These are phyloP conservation scores for Montifringilla adamsi DNA, from an alignment of 2,113 vertebrate species.

Conservation along the genomic window DNA sequence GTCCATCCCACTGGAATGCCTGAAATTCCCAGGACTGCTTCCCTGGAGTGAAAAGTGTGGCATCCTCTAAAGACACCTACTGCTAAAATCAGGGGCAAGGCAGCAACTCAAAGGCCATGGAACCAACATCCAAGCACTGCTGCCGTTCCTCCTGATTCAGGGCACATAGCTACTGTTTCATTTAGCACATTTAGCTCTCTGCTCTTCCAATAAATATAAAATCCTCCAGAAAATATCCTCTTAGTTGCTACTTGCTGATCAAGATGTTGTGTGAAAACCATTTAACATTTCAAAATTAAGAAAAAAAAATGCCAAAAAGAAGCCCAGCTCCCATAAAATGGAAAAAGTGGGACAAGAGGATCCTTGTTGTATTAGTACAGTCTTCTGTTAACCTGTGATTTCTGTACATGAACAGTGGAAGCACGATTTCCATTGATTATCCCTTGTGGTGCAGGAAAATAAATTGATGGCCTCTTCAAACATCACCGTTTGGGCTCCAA, in stretches of 20 bases:
- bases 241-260: background rate
- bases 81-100: background rate
- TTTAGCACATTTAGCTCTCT: background rate
- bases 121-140: background rate
- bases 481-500: background rate
- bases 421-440: background rate
- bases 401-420: background rate
- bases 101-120: background rate
- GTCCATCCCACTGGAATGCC: background rate
- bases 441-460: background rate
- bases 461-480: background rate
- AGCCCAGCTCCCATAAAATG: background rate
- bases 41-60: background rate
- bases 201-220: background rate
- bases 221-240: background rate
- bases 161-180: fast-evolving
- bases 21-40: background rate
- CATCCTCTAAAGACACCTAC: background rate
- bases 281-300: background rate
- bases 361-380: background rate
- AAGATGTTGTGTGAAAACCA: background rate
- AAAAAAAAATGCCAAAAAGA: background rate
- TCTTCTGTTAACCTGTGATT: background rate
- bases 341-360: background rate
- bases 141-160: background rate